Evolutionary conservation across 2,113 vertebrate genomes (phyloP), one percentile per base, ranked within the genome.

Genomic region (Oryzias woworae): DNA sequence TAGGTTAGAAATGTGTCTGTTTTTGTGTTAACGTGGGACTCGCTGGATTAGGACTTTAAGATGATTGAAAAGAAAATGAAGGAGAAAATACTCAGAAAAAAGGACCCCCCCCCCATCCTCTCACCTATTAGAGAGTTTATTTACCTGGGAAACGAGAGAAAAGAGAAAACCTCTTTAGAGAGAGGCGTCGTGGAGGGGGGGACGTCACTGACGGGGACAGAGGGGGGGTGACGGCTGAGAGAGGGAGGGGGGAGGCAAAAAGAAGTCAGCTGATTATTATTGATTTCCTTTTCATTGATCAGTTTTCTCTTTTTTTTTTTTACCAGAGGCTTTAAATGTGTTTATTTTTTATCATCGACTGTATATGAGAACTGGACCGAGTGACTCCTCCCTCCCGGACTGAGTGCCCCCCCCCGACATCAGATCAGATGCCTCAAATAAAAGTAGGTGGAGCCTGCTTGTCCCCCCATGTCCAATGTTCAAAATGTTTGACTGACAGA

Each of bases 131-230:
- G 36, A 59, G 47, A 73, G 65, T 89, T 94, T 95, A 96, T 89
- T 94, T 95, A 96, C 94, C 94, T 95, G 93, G 85, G 69, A 93
- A 90, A 78, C 92, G 90, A 88, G 91, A 89, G 87, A 94, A 92
- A 75, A 95, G 79, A 85, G 93, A 93, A 85, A 91, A 92, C 87
- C 88, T 91, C 85, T 94, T 94, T 88, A 92, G 85, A 74, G 92
- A 90, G 68, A 91, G 92, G 83, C 82, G 90, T 62, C 92, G 81
- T 17, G 87, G 92, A 85, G 86, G 91, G 85, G 91, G 87, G 43
- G 87, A 88, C 61, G 82, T 80, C 86, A 90, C 80, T 69, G 92
- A 91, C 5, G 92, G 83, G 84, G 89, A 92, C 56, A 90, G 88
- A 62, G 81, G 89, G 53, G 90, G 86, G 78, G 90, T 89, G 82